Evolutionary conservation across 1,140 invertebrate genomes (phyloP), one percentile per base, ranked within the genome.

Genomic region (Oncopeltus fasciatus): DNA sequence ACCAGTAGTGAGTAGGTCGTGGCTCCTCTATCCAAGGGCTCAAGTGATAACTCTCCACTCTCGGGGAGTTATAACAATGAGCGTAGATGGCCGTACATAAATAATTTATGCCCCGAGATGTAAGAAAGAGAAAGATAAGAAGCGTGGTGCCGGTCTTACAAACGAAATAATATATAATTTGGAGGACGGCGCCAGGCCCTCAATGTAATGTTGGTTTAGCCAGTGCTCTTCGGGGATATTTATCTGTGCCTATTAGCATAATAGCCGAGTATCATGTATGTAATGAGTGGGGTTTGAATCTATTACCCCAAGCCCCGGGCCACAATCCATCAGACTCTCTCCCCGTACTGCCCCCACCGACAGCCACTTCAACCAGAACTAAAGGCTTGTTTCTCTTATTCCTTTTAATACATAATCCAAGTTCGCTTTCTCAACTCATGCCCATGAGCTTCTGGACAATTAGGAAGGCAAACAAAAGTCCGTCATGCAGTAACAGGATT

Each of bases 141-240:
- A 14, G 49, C n/a, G 24, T 53, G 49, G 24, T 53, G 24, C 18
- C 18, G 49, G 26, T 18, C 49, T 24, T 53, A 53, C 20, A 18
- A 53, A 53, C 18, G n/a, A 53, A 53, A 53, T 53, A 53, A 21
- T 53, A 53, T 53, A 53, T 53, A 53, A 53, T 53, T 53, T 53
- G 49, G 24, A 27, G 31, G 31, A 14, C 49, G 49, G 49, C 49
- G 49, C 49, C 49, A 53, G 49, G 47, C 0, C 49, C 49, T 18
- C 4, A 53, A 24, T 53, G 49, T 53, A 53, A 53, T 53, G 49
- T 53, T 53, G 49, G 49, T 53, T 53, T 53, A 53, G 49, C 18
- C 49, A 26, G 18, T 21, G 49, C 24, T 53, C 5, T 53, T 18
- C 1, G 20, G 16, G 49, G 49, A 53, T 53, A 53, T 53, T 53